Base-by-base conservation (phyloP, 53 echinoderm and acorn worm genomes). In the Glandiceps talaboti region DNA sequence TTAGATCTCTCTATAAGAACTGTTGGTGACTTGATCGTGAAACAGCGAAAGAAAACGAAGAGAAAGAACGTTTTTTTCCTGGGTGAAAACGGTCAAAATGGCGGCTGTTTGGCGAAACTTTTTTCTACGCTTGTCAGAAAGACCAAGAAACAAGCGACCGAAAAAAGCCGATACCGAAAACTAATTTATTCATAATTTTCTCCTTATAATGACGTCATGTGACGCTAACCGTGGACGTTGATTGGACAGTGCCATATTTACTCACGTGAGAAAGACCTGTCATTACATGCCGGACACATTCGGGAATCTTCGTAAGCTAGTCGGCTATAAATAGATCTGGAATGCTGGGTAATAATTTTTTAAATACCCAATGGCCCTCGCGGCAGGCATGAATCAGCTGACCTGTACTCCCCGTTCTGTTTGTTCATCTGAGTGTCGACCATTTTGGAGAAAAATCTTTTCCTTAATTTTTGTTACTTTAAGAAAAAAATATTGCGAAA, bases 111-210 rank as follows among this genome's bases (percentile, higher is more conserved):
- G 64, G 64, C 64, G 99, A 94, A 93, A 91, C 85, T 85, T 89
- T 90, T 93, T 93, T 91, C 91, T 94, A 91, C 94, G 93, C 94
- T 94, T 99, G 99, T 94, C 94, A 94, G 91, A 94, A 84, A 88
- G 85, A 89, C 88, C 90, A 99, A 89, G 87, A 94, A 86, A 89
- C 82, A 91, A 90, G 89, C 91, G 89, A 91, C 91, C 99, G 94
- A 85, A 89, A 89, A 99, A 88, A 80, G 73, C 91, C 99, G 94
- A 94, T 79, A 80, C 83, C 94, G 91, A 88, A 87, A 80, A 84
- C 85, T 91, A 87, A 99, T 87, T 90, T 90, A 91, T 87, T 86
- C 92, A 87, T 79, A 77, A 75, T 86, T 87, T 86, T 32, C 84
- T 88, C 79, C 84, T 91, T 93, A 96, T 87, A 90, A 93, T 93